phyloP scores from a whole-genome alignment of 1,140 invertebrate species.

The Drosophila equinoxialis region DNA sequence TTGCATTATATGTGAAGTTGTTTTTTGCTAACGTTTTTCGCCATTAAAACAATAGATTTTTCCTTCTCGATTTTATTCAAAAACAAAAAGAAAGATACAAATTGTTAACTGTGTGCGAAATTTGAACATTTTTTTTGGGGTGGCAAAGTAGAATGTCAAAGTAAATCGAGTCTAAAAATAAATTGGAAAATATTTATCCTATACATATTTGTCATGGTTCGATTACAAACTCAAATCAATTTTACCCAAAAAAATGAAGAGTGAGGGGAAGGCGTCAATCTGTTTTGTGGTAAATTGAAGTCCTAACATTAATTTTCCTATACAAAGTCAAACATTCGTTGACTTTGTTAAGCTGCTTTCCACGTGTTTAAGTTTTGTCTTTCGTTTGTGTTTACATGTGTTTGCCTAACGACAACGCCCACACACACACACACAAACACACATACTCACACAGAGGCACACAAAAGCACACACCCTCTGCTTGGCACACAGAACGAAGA shows the following conservation, averaged over 20 bases:
- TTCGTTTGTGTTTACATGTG: constrained; percentile 68
- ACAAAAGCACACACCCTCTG: constrained; percentile 5
- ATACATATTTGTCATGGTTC: constrained; percentile 7
- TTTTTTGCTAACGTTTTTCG: too few relatives aligned
- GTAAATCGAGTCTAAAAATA: constrained; percentile 16
- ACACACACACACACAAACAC: not conserved
- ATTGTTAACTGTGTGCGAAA: not conserved
- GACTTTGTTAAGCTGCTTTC: constrained; percentile 70
- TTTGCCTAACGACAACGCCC: constrained; percentile 43
- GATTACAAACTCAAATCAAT: constrained; percentile 15
- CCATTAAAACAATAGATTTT: not conserved
- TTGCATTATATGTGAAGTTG: too few relatives aligned
- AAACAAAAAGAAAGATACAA: not conserved
- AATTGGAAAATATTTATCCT: constrained; percentile 10
- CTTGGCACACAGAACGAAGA: constrained; percentile 19
- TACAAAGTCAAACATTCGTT: constrained; percentile 60
- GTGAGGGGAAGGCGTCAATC: not conserved
- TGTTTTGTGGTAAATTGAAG: constrained; percentile 43
- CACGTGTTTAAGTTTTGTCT: constrained; percentile 68
- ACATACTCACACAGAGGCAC: not conserved
- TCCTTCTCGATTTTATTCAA: not conserved
- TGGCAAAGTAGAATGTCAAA: not conserved
- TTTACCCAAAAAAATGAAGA: not conserved
- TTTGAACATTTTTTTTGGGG: not conserved
- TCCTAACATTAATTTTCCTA: constrained; percentile 46